phyloP scores from a whole-genome alignment of 2,888 invertebrate genomes.

The Hemithea aestivaria region DNA sequence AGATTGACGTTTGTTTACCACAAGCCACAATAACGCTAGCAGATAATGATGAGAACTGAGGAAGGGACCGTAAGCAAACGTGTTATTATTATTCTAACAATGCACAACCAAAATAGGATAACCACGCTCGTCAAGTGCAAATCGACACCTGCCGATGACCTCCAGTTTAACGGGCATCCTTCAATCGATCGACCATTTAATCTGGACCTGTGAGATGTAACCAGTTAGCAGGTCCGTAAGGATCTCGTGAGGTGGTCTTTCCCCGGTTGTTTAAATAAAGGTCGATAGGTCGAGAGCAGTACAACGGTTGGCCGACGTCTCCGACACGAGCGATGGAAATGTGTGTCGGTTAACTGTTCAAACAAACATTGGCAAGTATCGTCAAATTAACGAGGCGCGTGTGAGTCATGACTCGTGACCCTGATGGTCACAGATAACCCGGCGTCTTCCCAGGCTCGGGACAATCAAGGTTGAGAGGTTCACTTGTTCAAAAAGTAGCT shows the following conservation, averaged over 20 bases:
- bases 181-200: conserved; percentile 26
- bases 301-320: conserved; percentile 60
- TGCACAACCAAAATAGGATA: conserved; percentile 67
- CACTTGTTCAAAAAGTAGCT: not conserved
- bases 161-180: conserved; percentile 66
- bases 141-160: conserved; percentile 75
- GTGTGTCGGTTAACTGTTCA: conserved; percentile 69
- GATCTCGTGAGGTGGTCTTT: conserved; percentile 33
- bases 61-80: conserved; percentile 31
- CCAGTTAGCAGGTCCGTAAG: conserved; percentile 19
- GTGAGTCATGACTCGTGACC: conserved; percentile 37
- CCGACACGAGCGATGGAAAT: conserved; percentile 53
- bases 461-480: conserved; percentile 15
- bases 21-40: conserved; percentile 15
- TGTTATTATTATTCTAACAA: conserved; percentile 56
- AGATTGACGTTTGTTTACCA: conserved; percentile 3
- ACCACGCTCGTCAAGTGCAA: conserved; percentile 66
- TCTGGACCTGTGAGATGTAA: conserved; percentile 21
- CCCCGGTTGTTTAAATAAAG: conserved; percentile 64
- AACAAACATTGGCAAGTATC: conserved; percentile 63
- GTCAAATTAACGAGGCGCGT: conserved; percentile 59
- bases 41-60: conserved; percentile 38
- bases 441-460: conserved; percentile 21
- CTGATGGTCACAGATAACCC: conserved; percentile 30
- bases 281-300: conserved; percentile 68